Conservation (phyloP, 2,113 vertebrate species). For the Atractosteus spatula region DNA sequence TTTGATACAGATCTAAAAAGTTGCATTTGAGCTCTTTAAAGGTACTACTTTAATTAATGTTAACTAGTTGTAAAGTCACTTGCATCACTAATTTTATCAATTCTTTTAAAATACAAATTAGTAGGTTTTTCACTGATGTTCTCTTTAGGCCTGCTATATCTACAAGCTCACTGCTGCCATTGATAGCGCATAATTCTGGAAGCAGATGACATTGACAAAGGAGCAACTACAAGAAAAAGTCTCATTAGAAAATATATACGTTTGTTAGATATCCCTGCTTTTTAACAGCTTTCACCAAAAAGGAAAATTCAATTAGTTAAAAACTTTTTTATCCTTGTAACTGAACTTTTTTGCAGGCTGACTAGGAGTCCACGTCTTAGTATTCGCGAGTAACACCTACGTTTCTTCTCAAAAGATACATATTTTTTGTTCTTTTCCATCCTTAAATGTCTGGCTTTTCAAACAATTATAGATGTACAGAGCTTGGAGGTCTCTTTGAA, state of each 20-base stretch:
- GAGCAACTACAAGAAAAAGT: neutral
- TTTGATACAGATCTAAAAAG: no score
- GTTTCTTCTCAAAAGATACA: no score
- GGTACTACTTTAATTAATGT: slow-evolving; percentile 16
- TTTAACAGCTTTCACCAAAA: neutral
- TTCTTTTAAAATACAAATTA: neutral
- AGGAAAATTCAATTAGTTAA: no score
- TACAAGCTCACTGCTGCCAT: neutral
- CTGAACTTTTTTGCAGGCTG: no score
- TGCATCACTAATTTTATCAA: neutral
- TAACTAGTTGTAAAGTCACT: neutral
- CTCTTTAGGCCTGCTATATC: neutral
- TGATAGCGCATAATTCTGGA: neutral
- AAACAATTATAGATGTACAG: no score
- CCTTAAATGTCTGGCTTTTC: no score
- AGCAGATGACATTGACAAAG: neutral
- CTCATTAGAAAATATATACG: slow-evolving; percentile 1
- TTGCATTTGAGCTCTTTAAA: slow-evolving; percentile 1
- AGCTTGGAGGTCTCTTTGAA: no score
- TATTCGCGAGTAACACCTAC: no score
- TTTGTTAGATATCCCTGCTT: neutral
- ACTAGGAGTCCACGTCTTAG: no score
- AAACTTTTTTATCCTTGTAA: no score
- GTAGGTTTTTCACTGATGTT: neutral
- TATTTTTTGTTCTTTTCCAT: no score